phyloP scores from a whole-genome alignment of 2,797 vertebrate species.

The Tarsius wallacei region DNA sequence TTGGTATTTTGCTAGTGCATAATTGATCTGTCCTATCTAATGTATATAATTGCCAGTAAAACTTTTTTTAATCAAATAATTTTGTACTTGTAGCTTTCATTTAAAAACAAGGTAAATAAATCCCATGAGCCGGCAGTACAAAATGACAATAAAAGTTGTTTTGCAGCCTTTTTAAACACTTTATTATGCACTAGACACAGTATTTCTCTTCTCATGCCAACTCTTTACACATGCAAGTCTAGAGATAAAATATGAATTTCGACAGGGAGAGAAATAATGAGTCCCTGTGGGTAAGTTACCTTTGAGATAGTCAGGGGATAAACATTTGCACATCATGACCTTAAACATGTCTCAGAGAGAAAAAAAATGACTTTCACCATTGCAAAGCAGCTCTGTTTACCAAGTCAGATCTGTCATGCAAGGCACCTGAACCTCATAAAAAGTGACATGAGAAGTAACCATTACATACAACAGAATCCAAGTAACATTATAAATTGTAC shows the following conservation, averaged over 20 bases:
- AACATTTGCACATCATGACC: constrained; percentile 54
- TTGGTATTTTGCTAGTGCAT: not conserved
- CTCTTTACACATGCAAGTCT: constrained; percentile 15
- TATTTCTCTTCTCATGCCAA: not conserved
- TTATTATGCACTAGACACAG: not conserved
- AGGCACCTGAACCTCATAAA: not conserved
- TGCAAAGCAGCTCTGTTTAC: not conserved
- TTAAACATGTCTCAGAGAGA: constrained; percentile 46
- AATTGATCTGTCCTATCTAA: not conserved
- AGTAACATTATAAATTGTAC: not conserved
- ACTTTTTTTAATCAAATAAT: not conserved
- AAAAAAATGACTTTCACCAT: not conserved
- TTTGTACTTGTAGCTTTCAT: not conserved
- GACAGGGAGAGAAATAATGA: constrained; percentile 65
- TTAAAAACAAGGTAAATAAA: not conserved
- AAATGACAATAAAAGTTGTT: constrained; percentile 50
- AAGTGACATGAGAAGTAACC: constrained; percentile 44
- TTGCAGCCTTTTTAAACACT: not conserved
- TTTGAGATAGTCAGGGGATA: constrained; percentile 62
- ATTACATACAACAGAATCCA: not conserved
- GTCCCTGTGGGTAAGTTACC: constrained; percentile 7
- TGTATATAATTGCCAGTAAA: not conserved
- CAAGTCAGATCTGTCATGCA: not conserved
- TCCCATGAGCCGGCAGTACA: not conserved
- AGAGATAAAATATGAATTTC: constrained; percentile 52